These are phyloP conservation scores for Macroglossus sobrinus DNA, from an alignment of 2,113 vertebrate genomes.

Conservation along the genomic window DNA sequence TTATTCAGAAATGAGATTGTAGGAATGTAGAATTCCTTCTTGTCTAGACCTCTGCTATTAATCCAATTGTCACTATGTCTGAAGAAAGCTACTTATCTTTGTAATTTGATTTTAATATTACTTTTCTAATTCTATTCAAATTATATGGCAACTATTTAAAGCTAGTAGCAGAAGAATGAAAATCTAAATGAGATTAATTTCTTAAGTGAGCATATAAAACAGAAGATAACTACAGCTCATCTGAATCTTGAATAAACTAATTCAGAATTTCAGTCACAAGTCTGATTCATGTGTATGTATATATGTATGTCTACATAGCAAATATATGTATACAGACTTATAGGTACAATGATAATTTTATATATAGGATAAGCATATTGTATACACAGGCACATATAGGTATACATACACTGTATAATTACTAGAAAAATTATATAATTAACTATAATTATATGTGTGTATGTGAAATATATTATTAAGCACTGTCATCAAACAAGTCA, in stretches of 20 bases:
- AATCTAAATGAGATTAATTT: conserved; percentile 33
- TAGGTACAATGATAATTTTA: neutral
- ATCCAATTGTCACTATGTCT: conserved; percentile 46
- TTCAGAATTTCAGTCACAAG: neutral
- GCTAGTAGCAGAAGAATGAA: conserved; percentile 31
- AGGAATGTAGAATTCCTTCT: conserved; percentile 17
- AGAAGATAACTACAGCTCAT: neutral
- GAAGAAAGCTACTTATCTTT: conserved; percentile 42
- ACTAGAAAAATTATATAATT: neutral
- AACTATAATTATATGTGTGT: neutral
- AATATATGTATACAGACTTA: neutral
- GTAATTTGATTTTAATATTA: conserved; percentile 59
- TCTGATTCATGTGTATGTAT: neutral
- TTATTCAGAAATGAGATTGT: conserved; percentile 5
- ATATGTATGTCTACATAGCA: neutral
- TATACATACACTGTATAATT: neutral
- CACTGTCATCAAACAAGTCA: neutral
- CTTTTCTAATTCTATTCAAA: conserved; percentile 42
- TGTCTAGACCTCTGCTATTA: conserved; percentile 25
- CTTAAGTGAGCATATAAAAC: conserved; percentile 2
- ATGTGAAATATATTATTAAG: neutral
- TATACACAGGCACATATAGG: neutral
- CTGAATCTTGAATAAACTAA: neutral
- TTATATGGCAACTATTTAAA: conserved; percentile 36
- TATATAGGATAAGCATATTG: neutral